These are phyloP conservation scores for Patagioenas fasciata DNA, from an alignment of 2,113 vertebrate species.

Conservation along the genomic window DNA sequence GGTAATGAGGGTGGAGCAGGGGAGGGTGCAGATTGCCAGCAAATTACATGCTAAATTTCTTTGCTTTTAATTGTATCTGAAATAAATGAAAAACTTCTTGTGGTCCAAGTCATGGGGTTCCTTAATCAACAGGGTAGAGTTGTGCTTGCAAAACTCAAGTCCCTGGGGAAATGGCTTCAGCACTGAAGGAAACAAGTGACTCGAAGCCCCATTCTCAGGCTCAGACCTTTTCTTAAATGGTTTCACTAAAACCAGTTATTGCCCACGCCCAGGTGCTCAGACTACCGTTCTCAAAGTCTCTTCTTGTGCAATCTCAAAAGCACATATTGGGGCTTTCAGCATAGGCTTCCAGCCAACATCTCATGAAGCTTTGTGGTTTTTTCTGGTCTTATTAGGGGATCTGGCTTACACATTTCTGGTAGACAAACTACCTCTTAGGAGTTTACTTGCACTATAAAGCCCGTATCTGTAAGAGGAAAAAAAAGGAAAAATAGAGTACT, in stretches of 20 bases:
- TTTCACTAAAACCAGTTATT: not conserved
- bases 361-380: not conserved
- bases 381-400: not conserved
- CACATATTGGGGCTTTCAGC: not conserved
- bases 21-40: not conserved
- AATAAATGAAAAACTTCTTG: constrained; percentile 43
- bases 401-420: not conserved
- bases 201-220: not conserved
- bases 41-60: not conserved
- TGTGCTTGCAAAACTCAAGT: not conserved
- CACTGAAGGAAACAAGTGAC: constrained; percentile 37
- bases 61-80: constrained; percentile 45
- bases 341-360: not conserved
- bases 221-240: not conserved
- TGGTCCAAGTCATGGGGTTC: constrained; percentile 41
- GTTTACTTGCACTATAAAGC: not conserved
- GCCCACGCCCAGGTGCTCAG: not conserved
- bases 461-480: not conserved
- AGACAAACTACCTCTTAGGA: not conserved
- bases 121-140: not conserved
- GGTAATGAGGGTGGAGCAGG: not conserved
- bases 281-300: not conserved
- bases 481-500: not conserved
- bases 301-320: not conserved
- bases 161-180: constrained; percentile 22